Conservation (phyloP, 2,888 invertebrate species). For the Metellina segmentata region DNA sequence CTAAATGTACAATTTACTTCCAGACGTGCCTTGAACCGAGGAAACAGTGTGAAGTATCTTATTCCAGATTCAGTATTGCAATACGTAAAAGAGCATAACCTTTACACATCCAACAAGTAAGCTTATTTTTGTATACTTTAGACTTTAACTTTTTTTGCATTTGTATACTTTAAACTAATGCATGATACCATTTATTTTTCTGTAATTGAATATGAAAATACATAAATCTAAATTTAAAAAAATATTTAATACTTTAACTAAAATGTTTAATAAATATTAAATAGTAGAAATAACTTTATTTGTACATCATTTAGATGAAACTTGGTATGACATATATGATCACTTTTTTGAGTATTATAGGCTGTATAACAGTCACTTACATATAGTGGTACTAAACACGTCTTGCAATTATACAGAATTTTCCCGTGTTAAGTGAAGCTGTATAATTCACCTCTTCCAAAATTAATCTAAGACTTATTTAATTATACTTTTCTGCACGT, state of each 20-base stretch:
- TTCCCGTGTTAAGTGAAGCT: too few relatives aligned
- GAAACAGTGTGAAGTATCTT: slow-evolving; percentile 92
- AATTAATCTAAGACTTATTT: too few relatives aligned
- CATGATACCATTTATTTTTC: too few relatives aligned
- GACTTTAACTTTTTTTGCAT: neutral
- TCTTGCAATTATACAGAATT: too few relatives aligned
- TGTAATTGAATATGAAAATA: neutral
- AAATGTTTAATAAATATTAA: neutral
- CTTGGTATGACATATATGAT: too few relatives aligned
- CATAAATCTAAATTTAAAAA: neutral
- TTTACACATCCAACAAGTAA: slow-evolving; percentile 83
- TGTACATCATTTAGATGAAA: too few relatives aligned
- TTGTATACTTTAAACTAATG: neutral
- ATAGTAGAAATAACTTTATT: neutral
- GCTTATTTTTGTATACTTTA: neutral
- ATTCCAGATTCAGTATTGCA: slow-evolving; percentile 90
- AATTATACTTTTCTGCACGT: too few relatives aligned
- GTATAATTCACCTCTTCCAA: too few relatives aligned
- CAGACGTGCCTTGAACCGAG: slow-evolving; percentile 87
- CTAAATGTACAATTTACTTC: neutral
- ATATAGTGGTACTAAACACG: too few relatives aligned
- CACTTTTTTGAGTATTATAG: too few relatives aligned
- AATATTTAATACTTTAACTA: too few relatives aligned
- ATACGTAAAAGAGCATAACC: slow-evolving; percentile 87
- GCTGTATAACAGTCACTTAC: too few relatives aligned